phyloP scores from a whole-genome alignment of 2,113 vertebrate genomes.

The Melanerpes formicivorus region DNA sequence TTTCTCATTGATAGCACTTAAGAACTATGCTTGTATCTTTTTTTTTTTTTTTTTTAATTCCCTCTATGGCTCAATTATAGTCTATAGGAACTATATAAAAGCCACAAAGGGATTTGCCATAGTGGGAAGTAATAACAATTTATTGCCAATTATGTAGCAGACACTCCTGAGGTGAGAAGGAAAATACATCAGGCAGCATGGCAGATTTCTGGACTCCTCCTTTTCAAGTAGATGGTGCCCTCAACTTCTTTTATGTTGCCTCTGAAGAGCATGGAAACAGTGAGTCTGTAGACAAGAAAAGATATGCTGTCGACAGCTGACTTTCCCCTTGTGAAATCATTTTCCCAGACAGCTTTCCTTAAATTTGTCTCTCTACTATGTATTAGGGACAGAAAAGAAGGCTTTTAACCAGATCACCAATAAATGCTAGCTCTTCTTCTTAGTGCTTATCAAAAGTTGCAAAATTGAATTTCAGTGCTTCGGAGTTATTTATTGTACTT shows the following conservation, averaged over 20 bases:
- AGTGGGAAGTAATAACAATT: slow-evolving; percentile 27
- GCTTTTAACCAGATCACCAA: background rate
- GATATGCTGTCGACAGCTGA: background rate
- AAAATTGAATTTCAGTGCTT: background rate
- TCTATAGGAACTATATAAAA: background rate
- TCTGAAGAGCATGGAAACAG: background rate
- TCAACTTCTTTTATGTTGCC: background rate
- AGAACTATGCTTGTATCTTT: background rate
- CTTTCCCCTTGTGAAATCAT: background rate
- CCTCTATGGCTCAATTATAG: background rate
- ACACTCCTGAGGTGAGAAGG: slow-evolving; percentile 2
- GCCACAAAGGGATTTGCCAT: background rate
- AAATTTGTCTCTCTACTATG: background rate
- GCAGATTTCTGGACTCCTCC: background rate
- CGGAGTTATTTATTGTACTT: background rate
- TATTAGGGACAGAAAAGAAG: background rate
- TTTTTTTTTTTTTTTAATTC: background rate
- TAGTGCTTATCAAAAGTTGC: background rate
- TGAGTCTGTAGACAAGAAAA: slow-evolving; percentile 12
- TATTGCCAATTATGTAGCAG: slow-evolving; percentile 33
- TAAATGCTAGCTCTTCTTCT: background rate
- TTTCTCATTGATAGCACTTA: background rate
- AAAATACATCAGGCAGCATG: background rate
- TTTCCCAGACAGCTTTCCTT: background rate
- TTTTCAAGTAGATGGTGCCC: background rate